These are phyloP conservation scores for Muraenolepis orangiensis DNA, from an alignment of 2,797 vertebrate genomes.

Conservation along the genomic window DNA sequence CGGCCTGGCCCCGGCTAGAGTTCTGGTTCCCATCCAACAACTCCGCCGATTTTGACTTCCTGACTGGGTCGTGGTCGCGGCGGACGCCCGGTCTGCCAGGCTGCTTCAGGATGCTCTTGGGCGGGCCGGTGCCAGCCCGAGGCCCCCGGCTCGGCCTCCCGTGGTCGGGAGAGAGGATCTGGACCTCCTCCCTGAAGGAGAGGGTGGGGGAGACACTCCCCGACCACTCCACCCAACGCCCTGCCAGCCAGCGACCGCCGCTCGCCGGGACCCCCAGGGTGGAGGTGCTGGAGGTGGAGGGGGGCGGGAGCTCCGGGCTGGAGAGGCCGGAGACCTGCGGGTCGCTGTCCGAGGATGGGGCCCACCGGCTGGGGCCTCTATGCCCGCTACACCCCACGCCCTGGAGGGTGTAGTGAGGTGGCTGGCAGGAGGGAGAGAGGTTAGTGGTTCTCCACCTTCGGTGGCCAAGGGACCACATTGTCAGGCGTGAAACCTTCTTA, in stretches of 20 bases:
- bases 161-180: slow-evolving; percentile 59
- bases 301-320: slow-evolving; percentile 60
- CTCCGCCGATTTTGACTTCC: slow-evolving; percentile 74
- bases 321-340: slow-evolving; percentile 61
- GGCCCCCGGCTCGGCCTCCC: neutral
- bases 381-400: neutral
- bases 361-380: neutral
- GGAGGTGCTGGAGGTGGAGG: neutral
- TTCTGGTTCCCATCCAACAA: slow-evolving; percentile 42
- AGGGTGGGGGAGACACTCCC: slow-evolving; percentile 29
- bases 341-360: slow-evolving; percentile 74
- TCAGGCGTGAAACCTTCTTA: neutral
- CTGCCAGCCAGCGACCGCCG: slow-evolving; percentile 48
- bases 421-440: neutral
- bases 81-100: slow-evolving; percentile 45
- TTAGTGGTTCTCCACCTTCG: neutral
- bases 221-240: slow-evolving; percentile 67
- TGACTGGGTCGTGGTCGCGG: slow-evolving; percentile 60
- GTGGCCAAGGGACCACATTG: slow-evolving; percentile 46
- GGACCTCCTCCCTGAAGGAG: slow-evolving; percentile 71
- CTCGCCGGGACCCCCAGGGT: slow-evolving; percentile 3
- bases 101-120: slow-evolving; percentile 79
- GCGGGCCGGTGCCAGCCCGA: neutral
- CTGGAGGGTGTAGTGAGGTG: neutral
- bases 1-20: neutral